Evolutionary conservation across 2,888 invertebrate species (phyloP).

Genomic region (Eustalomyia histrio): DNA sequence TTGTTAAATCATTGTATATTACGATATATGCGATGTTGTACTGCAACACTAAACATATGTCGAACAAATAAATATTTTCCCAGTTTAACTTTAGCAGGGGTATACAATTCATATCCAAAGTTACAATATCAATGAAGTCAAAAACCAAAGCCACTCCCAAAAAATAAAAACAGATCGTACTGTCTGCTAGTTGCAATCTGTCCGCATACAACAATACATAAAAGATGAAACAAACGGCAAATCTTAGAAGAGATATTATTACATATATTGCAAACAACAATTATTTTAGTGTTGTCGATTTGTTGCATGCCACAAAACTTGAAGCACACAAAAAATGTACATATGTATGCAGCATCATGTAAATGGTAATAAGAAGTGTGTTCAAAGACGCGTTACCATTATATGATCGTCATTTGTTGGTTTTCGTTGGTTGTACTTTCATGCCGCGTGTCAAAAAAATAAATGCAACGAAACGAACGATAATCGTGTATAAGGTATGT

Average conservation of each 20-base stretch:
- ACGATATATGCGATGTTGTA: not conserved
- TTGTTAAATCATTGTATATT: conserved; percentile 12
- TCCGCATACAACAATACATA: not conserved
- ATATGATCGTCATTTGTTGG: not conserved
- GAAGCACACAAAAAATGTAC: not conserved
- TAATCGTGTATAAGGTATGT: not conserved
- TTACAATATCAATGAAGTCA: conserved; percentile 51
- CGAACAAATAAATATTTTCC: conserved; percentile 50
- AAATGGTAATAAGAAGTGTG: conserved; percentile 6
- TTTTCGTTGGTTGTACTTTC: not conserved
- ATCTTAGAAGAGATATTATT: conserved; percentile 14
- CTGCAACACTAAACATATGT: conserved; percentile 53
- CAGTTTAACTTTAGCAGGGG: not conserved
- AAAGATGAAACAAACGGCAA: conserved; percentile 6
- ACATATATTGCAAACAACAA: conserved; percentile 48
- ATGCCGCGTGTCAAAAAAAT: not conserved
- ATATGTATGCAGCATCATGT: not conserved
- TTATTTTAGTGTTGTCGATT: conserved; percentile 58
- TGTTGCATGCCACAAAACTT: conserved; percentile 50
- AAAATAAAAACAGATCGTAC: not conserved
- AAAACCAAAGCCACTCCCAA: conserved; percentile 60
- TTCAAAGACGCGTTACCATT: not conserved
- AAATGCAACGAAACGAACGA: not conserved
- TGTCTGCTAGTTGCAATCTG: not conserved
- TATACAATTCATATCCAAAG: conserved; percentile 16